phyloP scores from a whole-genome alignment of 2,113 vertebrate species.

The Caretta caretta region DNA sequence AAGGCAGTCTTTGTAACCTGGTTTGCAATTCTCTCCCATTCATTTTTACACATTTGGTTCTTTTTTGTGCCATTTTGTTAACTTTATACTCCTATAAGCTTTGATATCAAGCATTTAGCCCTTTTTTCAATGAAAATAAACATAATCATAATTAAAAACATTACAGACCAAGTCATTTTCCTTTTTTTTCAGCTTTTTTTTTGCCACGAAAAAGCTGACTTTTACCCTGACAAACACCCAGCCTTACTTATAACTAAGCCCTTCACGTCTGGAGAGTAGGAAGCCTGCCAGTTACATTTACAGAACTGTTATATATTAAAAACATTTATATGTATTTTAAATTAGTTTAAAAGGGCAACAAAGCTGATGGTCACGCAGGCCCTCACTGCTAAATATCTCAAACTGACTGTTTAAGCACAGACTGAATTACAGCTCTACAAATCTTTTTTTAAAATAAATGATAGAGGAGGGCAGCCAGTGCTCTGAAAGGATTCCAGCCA shows the following conservation, averaged over 20 bases:
- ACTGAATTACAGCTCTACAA: background rate
- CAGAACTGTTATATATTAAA: background rate
- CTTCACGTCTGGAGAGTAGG: too few species aligned
- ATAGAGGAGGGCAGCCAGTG: background rate
- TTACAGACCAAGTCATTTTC: accelerated
- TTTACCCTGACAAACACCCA: background rate
- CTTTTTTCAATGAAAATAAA: accelerated
- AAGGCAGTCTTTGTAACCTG: background rate
- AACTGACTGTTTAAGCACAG: background rate
- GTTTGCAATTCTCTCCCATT: background rate
- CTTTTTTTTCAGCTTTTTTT: background rate
- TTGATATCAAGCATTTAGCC: background rate
- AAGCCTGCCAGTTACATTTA: accelerated
- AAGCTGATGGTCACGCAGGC: background rate
- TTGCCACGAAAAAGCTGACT: background rate
- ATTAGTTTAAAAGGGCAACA: accelerated
- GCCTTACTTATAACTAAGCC: background rate
- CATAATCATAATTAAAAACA: accelerated
- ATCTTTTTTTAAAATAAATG: background rate
- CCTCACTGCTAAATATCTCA: background rate
- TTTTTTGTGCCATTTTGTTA: background rate
- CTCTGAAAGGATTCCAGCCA: background rate
- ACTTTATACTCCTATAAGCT: background rate
- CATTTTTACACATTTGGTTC: too few species aligned
- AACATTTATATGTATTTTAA: background rate